Evolutionary conservation across 1,140 invertebrate species (phyloP).

Genomic region (Drosophila lini): DNA sequence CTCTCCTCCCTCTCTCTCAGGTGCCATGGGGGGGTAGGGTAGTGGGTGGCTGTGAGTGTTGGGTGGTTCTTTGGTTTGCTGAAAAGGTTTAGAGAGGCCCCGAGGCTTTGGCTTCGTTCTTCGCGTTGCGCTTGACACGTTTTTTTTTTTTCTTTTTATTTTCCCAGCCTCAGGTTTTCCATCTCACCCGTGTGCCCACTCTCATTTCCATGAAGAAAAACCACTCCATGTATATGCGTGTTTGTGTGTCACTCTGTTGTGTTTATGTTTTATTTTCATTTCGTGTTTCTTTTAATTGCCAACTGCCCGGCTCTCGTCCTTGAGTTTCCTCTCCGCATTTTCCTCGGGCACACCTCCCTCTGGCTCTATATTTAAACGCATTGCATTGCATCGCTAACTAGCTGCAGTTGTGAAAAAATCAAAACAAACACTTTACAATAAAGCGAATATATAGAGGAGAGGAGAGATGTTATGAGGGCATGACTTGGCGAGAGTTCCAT

Average conservation of each 20-base stretch:
- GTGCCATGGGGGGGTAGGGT: not conserved
- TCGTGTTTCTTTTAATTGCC: constrained; percentile 61
- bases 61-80: constrained; percentile 4
- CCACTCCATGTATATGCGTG: constrained; percentile 30
- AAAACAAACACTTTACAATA: constrained; percentile 29
- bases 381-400: constrained; percentile 33
- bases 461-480: not conserved
- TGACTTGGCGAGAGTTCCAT: not conserved
- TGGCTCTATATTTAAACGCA: constrained; percentile 68
- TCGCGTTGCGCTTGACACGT: constrained; percentile 48
- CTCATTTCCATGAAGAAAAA: constrained; percentile 5
- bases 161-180: constrained; percentile 31
- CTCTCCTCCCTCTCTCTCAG: not conserved
- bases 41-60: constrained; percentile 3
- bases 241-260: constrained; percentile 51
- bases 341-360: not conserved
- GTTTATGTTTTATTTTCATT: constrained; percentile 59
- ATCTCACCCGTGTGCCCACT: not conserved
- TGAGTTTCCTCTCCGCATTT: constrained; percentile 17
- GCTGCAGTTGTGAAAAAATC: constrained; percentile 34
- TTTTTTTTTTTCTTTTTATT: constrained; percentile 27
- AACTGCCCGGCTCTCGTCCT: constrained; percentile 46
- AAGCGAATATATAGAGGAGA: not conserved
- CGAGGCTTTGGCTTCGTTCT: constrained; percentile 42
- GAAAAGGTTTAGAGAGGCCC: constrained; percentile 26